Base-by-base conservation (phyloP, 1,140 invertebrate genomes). In the Drosophila simulans region DNA sequence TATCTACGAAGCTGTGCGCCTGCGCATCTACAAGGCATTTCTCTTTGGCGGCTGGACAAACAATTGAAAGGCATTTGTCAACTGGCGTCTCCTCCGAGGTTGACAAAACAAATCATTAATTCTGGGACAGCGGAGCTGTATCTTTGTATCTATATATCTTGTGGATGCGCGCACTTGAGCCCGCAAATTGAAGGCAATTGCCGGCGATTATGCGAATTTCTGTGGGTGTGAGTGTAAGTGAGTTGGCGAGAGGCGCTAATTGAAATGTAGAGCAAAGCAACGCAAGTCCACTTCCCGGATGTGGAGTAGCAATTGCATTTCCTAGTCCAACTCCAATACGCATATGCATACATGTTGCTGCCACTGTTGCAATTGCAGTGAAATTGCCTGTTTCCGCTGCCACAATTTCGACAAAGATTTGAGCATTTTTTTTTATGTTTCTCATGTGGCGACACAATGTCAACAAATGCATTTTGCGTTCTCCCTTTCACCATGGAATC, bases 11-110 rank as follows among this genome's bases (percentile, higher is more conserved):
- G 34, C 52, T 31, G 55, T 54, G 56, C 74, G 43, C 75, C 68
- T 55, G 73, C 70, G 54, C 53, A 68, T 51, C 13, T 17, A 57
- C 45, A 45, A 62, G 51, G 54, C 52, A 56, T 81, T 77, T 76
- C 56, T 53, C 40, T 60, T 72, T 40, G 39, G 55, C 54, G 57
- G 65, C 59, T 72, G 71, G 76, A 8, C 66, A 73, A 75, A 71
- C 82, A 88, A 88, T 88, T 89, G 83, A 88, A 88, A 77, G 57
- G 80, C 83, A 88, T 88, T 88, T 88, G 84, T 80, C 80, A 80
- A 58, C 49, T 69, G 66, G 35, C 57, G 40, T 58, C 69, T 46
- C 69, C 42, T 39, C 27, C 55, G 40, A 12, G 43, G 5, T 68
- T 73, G 68, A 80, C 77, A 80, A 72, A 79, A 58, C 70, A 58